Evolutionary conservation across 2,797 vertebrate genomes (phyloP).

Genomic region (Syngnathus acus): DNA sequence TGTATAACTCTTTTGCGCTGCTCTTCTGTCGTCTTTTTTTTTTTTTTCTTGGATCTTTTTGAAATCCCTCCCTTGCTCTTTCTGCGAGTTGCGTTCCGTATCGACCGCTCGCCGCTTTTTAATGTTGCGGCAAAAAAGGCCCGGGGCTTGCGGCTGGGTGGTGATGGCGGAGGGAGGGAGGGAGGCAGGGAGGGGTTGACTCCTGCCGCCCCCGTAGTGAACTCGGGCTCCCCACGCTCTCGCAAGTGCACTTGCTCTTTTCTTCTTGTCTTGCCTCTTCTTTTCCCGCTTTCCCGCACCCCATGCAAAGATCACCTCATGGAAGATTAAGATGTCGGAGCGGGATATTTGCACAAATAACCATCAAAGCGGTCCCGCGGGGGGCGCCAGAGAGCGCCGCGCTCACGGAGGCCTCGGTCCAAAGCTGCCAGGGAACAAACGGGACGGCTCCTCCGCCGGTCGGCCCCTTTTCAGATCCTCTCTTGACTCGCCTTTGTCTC

Average conservation of each 20-base stretch:
- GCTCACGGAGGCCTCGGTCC: constrained; percentile 63
- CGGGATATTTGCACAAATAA: constrained; percentile 71
- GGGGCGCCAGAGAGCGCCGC: constrained; percentile 52
- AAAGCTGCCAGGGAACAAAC: constrained; percentile 58
- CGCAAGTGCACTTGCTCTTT: constrained; percentile 72
- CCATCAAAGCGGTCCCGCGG: constrained; percentile 62
- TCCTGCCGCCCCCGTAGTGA: constrained; percentile 80
- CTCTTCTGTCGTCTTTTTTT: constrained; percentile 67
- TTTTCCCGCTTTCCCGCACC: constrained; percentile 57
- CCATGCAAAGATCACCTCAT: constrained; percentile 71
- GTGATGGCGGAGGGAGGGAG: constrained; percentile 26
- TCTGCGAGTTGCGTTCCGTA: constrained; percentile 75
- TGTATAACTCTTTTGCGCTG: constrained; percentile 79
- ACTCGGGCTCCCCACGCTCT: constrained; percentile 76
- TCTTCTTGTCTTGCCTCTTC: constrained; percentile 48
- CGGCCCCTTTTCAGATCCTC: constrained; percentile 62
- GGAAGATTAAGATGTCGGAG: constrained; percentile 70
- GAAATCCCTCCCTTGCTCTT: constrained; percentile 63
- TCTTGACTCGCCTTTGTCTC: constrained; percentile 55
- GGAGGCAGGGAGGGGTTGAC: constrained; percentile 63
- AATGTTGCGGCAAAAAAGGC: constrained; percentile 71
- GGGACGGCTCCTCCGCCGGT: constrained; percentile 54
- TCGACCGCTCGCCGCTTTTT: constrained; percentile 80
- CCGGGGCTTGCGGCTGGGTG: constrained; percentile 74
- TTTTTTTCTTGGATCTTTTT: constrained; percentile 45